These are phyloP conservation scores for Coelopa pilipes DNA, from an alignment of 2,888 invertebrate genomes.

Conservation along the genomic window DNA sequence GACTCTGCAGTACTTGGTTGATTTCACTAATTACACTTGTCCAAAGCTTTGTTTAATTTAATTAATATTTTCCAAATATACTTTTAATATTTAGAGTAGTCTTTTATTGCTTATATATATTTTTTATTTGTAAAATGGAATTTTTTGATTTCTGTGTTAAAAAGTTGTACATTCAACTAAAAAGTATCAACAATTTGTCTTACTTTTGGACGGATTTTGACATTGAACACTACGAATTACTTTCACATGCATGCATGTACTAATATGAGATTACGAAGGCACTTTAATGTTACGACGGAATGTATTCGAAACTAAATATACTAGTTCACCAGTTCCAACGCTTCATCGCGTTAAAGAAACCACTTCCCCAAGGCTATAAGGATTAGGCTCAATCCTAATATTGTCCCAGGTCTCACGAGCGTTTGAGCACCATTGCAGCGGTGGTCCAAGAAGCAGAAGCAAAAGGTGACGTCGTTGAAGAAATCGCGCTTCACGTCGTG, in stretches of 20 bases:
- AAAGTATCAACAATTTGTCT: background rate
- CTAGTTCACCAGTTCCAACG: background rate
- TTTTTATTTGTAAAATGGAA: background rate
- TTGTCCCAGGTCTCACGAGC: background rate
- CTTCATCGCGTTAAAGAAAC: constrained; percentile 22
- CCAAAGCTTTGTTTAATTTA: background rate
- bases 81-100: background rate
- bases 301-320: background rate
- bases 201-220: background rate
- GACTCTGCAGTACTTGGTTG: background rate
- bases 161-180: too few relatives aligned
- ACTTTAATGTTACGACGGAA: constrained; percentile 3
- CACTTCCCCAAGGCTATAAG: constrained; percentile 26
- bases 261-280: background rate
- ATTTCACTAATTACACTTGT: too few relatives aligned
- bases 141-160: background rate
- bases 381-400: background rate
- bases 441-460: constrained; percentile 92
- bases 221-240: background rate
- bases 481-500: constrained; percentile 84
- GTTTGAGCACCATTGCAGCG: constrained; percentile 75
- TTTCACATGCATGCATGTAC: background rate
- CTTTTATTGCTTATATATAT: background rate
- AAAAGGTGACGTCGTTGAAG: constrained; percentile 85
- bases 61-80: background rate